Conservation (phyloP, 1,140 invertebrate genomes). For the Neodiprion pinetum region DNA sequence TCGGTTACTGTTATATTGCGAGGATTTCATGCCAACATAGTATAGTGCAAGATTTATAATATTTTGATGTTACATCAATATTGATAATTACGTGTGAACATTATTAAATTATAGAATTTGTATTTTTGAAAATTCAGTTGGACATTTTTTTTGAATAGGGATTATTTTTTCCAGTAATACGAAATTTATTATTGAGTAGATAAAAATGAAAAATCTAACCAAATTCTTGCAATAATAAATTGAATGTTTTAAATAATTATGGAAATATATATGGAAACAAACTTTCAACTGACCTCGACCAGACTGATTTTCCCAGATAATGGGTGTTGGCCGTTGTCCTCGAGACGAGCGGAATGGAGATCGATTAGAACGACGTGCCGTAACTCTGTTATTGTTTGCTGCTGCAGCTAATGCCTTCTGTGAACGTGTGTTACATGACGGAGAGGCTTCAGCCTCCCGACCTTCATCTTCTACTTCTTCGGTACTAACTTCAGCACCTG, state of each 20-base stretch:
- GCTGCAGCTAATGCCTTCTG: conserved; percentile 35
- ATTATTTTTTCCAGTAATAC: too few relatives aligned
- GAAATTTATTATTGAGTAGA: too few relatives aligned
- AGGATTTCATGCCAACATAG: too few relatives aligned
- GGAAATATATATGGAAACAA: background rate
- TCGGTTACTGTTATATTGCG: too few relatives aligned
- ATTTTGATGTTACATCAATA: background rate
- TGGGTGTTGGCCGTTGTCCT: conserved; percentile 54
- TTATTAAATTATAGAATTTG: too few relatives aligned
- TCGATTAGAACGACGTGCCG: conserved; percentile 35
- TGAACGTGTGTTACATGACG: conserved; percentile 58
- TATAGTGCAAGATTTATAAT: too few relatives aligned
- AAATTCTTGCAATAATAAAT: too few relatives aligned
- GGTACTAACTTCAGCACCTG: conserved; percentile 55
- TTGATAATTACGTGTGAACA: too few relatives aligned
- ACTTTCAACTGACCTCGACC: conserved; percentile 34
- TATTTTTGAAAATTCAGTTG: too few relatives aligned
- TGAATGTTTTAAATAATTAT: too few relatives aligned
- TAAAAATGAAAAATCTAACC: too few relatives aligned
- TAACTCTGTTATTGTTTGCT: conserved; percentile 39
- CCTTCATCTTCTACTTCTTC: conserved; percentile 70
- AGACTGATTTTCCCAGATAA: conserved; percentile 51
- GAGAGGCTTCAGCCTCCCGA: conserved; percentile 65
- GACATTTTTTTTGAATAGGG: too few relatives aligned
- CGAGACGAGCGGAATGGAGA: conserved; percentile 40